A percentile compares a stretch with the other conserved stretches of the same genome.
These are phyloP conservation scores for Frankliniella intonsa DNA, from an alignment of 2,888 invertebrate species.

Conservation along the genomic window DNA sequence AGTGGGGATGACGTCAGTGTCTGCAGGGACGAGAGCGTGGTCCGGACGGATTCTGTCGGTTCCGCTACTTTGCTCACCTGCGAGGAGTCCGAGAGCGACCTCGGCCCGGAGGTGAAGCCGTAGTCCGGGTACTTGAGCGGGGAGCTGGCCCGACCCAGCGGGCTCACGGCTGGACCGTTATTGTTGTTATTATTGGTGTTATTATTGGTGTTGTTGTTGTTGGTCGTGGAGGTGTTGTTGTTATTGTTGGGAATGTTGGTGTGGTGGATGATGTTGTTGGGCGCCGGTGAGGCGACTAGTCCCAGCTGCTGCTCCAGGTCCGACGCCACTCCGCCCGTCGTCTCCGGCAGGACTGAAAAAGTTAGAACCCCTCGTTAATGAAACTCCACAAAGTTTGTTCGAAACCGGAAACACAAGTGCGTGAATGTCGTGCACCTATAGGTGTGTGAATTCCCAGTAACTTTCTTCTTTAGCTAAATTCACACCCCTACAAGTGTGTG, in stretches of 20 bases:
- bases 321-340: slow-evolving; percentile 48
- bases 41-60: no score
- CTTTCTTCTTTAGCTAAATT: no score
- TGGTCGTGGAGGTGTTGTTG: slow-evolving; percentile 41
- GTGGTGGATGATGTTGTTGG: slow-evolving; percentile 41
- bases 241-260: slow-evolving; percentile 32
- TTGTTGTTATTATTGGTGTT: slow-evolving; percentile 50
- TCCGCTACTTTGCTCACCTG: slow-evolving; percentile 56
- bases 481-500: no score
- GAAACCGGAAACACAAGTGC: background rate
- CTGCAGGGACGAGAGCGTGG: no score
- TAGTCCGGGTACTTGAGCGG: slow-evolving; percentile 56
- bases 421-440: background rate
- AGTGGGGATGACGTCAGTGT: no score
- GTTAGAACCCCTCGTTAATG: background rate
- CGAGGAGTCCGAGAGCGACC: slow-evolving; percentile 76
- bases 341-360: slow-evolving; percentile 50
- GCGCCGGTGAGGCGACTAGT: slow-evolving; percentile 45
- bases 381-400: background rate
- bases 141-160: slow-evolving; percentile 60
- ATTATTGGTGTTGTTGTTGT: slow-evolving; percentile 42
- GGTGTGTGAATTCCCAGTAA: no score
- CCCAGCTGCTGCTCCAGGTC: slow-evolving; percentile 51
- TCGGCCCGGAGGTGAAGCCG: slow-evolving; percentile 64
- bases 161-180: slow-evolving; percentile 38